Evolutionary conservation across 2,888 invertebrate species (phyloP), one percentile per base, ranked within the genome.

Genomic region (Heliconius ethilla): DNA sequence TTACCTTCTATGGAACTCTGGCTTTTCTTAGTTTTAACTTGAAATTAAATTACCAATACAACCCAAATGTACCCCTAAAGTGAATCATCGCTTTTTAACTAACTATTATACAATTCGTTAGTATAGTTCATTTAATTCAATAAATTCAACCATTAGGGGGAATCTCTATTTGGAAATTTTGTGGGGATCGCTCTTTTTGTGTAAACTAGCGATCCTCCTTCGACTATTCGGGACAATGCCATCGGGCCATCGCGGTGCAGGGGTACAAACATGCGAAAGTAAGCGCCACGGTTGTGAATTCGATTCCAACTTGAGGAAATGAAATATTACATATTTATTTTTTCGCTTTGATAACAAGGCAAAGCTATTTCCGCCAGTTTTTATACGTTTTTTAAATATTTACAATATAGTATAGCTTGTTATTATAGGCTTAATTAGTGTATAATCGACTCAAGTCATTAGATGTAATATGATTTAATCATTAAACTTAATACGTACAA

Each of bases 1-100:
- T 89, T 89, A 89, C 86, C 88, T 85, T 85, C 86, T 83, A 87
- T 82, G 80, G 79, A 77, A 78, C 76, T 79, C 76, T 76, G 80
- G 76, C 67, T 79, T 79, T 72, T 76, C 81, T 76, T 74, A 45
- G 74, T 74, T 74, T 74, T 74, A 40, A 65, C 27, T 74, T 40
- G 63, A 74, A 74, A 74, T 74, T 74, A 74, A 63, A 65, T 74
- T 63, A 63, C 29, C 9, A 27, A 22, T 9, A 63, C 40, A 40
- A 45, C 55, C 55, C 18, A 72, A 59, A 72, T 55, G 55, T 55
- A 22, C 6, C 51, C 22, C 55, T 22, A 55, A 72, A 33, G 11
- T 18, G 15, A 45, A 69, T 69, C 40, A 69, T 69, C 40, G 69
- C 40, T 69, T 40, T 69, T 69, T 69, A 69, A 69, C 67, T 37